Base-by-base conservation (phyloP, 2,797 vertebrate species). In the Micrastur ruficollis region DNA sequence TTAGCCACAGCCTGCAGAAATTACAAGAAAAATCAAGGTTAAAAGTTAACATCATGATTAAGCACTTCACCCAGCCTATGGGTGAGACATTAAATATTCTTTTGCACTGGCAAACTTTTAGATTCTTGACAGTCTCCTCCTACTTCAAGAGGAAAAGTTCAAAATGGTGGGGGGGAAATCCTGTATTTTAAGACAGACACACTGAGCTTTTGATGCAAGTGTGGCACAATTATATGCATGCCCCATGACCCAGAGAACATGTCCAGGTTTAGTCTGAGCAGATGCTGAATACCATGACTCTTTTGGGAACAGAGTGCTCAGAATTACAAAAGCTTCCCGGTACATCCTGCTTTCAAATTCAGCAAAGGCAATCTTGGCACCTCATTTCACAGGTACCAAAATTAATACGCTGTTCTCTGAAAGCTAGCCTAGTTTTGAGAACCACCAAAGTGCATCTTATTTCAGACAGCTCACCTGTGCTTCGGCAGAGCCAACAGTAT, bases 361-460 rank as follows among this genome's bases (percentile, higher is more conserved):
- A 53, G 20, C 36, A 23, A 67, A 61, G 61, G 42, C 21, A 12
- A 29, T 3, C 56, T 13, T 8, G 1, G 55, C 13, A 55, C 31
- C 1, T 1, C 36, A 1, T 14, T 34, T 26, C 46, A 17, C 25
- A 68, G n/a, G 50, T 32, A 52, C 18, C 31, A 23, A 46, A 81
- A 38, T 47, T 5, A 50, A 23, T 2, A 20, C 0, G 6, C 25
- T 40, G 46, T 6, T 10, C 47, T 25, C 47, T 8, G 4, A 40
- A 27, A 68, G 21, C 15, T 5, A 21, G 4, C 20, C 32, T 10
- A 2, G 17, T 6, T 67, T 14, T 20, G 49, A 63, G 71, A 58
- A 1, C 26, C 61, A 49, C 42, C 29, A 0, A 68, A 50, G 32
- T 0, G 2, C 61, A 22, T 13, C 36, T 76, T 2, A 7, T 0